Conservation (phyloP, 2,888 invertebrate species). For the Nineta flava region DNA sequence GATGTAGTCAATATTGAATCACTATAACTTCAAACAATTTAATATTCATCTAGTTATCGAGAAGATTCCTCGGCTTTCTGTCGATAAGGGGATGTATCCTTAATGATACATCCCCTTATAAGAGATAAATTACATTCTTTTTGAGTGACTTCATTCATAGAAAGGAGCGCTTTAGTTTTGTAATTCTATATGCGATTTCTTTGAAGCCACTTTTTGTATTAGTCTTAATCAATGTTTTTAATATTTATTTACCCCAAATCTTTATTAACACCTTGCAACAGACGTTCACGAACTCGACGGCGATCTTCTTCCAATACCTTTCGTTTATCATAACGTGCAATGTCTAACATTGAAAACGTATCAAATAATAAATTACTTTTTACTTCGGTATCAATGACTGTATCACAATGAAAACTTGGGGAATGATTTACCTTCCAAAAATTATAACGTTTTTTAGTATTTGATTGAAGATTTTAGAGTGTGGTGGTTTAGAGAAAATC, state of each 20-base stretch:
- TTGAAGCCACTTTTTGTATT: background rate
- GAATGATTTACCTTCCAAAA: conserved; percentile 66
- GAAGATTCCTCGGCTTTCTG: no score
- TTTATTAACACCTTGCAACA: conserved; percentile 40
- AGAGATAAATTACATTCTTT: no score
- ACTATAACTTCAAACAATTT: background rate
- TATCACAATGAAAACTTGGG: conserved; percentile 84
- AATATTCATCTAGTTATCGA: background rate
- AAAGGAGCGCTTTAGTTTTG: no score
- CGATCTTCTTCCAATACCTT: conserved; percentile 60
- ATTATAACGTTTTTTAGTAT: background rate
- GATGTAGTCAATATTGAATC: background rate
- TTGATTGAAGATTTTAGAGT: no score
- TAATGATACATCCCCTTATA: no score
- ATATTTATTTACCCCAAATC: conserved; percentile 15
- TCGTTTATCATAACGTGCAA: conserved; percentile 56
- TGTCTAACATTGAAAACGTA: conserved; percentile 62
- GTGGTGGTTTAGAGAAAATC: no score
- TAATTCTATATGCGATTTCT: no score
- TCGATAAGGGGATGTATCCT: no score
- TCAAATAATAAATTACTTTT: conserved; percentile 65
- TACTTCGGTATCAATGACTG: conserved; percentile 69
- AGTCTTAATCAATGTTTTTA: background rate
- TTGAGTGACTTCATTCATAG: no score
- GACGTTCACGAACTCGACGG: conserved; percentile 50